Percentiles rank a stretch among this genome's conserved stretches.
These are phyloP conservation scores for Hypothenemus hampei DNA, from an alignment of 1,140 invertebrate genomes.

Conservation along the genomic window DNA sequence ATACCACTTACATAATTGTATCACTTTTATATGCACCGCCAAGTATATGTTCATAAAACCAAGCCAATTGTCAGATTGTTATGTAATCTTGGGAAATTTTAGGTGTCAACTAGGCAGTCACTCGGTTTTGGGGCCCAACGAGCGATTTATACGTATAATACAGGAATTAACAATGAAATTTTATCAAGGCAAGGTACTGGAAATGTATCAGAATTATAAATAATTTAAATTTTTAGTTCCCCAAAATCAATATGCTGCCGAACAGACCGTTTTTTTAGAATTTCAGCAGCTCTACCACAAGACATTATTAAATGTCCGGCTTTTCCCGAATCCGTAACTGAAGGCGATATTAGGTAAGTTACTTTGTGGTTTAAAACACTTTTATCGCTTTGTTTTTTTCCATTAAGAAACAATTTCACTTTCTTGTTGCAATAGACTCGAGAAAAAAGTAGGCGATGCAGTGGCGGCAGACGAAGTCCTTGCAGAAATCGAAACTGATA, in stretches of 20 bases:
- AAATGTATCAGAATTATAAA: background rate
- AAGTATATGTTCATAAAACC: background rate
- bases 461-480: conserved; percentile 93
- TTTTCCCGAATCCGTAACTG: conserved; percentile 96
- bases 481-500: conserved; percentile 98
- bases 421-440: conserved; percentile 47
- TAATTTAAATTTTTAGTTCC: conserved; percentile 15
- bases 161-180: conserved; percentile 8
- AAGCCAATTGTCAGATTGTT: conserved; percentile 21
- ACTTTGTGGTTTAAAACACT: background rate
- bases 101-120: conserved; percentile 19
- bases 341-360: conserved; percentile 92
- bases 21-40: conserved; percentile 9
- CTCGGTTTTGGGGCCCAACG: conserved; percentile 19
- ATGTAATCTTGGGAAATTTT: conserved; percentile 31
- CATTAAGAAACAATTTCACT: background rate
- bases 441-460: conserved; percentile 80
- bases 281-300: conserved; percentile 46
- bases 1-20: conserved; percentile 24
- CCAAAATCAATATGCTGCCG: conserved; percentile 22
- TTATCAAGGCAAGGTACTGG: conserved; percentile 21
- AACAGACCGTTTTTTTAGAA: conserved; percentile 36
- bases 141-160: conserved; percentile 23
- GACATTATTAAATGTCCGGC: conserved; percentile 76
- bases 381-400: conserved; percentile 8